Conservation (phyloP, 2,797 vertebrate genomes). For the Pseudopleuronectes americanus region DNA sequence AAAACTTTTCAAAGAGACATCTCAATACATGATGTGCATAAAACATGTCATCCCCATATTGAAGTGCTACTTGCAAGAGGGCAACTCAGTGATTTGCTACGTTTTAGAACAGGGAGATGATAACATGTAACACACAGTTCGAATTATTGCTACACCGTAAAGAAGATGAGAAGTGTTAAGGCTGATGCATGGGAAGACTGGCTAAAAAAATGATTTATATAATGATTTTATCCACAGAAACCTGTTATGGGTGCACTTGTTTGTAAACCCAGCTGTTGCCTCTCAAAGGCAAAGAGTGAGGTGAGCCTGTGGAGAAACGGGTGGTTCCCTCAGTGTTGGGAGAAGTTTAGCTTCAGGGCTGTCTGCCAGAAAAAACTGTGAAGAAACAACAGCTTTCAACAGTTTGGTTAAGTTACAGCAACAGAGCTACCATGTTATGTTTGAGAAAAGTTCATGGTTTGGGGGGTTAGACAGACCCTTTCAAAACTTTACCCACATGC, state of each 20-base stretch:
- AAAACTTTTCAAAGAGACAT: conserved; percentile 44
- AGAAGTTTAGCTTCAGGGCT: not conserved
- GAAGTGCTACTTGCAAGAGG: conserved; percentile 13
- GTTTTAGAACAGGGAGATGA: conserved; percentile 5
- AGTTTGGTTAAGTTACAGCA: not conserved
- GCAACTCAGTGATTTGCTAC: conserved; percentile 5
- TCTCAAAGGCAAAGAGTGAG: conserved; percentile 15
- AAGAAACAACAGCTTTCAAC: not conserved
- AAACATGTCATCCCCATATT: conserved; percentile 9
- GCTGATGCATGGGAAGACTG: conserved; percentile 15
- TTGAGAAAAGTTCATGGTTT: not conserved
- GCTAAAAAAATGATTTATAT: conserved; percentile 7
- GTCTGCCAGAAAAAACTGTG: not conserved
- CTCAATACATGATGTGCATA: conserved; percentile 25
- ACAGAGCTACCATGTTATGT: not conserved
- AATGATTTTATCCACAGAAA: conserved; percentile 26
- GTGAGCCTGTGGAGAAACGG: conserved; percentile 38
- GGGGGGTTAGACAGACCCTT: not conserved
- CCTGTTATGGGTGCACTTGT: conserved; percentile 33
- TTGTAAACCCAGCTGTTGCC: conserved; percentile 38
- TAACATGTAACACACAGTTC: not conserved
- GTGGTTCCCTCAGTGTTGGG: not conserved
- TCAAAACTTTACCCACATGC: not conserved
- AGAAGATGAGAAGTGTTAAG: conserved; percentile 3
- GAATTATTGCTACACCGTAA: not conserved